Conservation (phyloP, 2,797 vertebrate genomes). For the Tamandua tetradactyla region DNA sequence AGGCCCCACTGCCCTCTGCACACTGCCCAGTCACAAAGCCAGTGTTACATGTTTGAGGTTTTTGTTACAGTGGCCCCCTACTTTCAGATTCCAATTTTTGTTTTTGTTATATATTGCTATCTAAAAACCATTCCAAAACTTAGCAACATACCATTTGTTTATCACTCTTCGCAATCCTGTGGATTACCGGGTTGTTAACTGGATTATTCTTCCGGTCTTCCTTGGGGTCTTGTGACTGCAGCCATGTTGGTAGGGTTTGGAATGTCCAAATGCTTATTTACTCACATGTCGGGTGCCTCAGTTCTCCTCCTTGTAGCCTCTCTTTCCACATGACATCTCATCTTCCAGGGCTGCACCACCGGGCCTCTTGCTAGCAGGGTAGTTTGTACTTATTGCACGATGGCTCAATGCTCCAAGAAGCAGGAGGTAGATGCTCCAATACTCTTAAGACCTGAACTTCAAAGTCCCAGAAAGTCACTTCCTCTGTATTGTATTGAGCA, state of each 20-base stretch:
- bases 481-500: not conserved
- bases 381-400: not conserved
- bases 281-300: not conserved
- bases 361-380: not conserved
- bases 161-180: not conserved
- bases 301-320: not conserved
- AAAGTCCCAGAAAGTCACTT: not conserved
- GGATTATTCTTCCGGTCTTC: not conserved
- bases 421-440: not conserved
- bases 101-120: not conserved
- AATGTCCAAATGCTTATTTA: not conserved
- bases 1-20: not conserved
- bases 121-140: not conserved
- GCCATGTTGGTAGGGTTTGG: not conserved
- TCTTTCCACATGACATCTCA: not conserved
- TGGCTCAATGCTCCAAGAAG: not conserved
- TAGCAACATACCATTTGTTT: not conserved
- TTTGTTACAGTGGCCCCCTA: not conserved
- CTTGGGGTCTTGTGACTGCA: not conserved
- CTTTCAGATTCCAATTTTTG: conserved; percentile 4
- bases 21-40: not conserved
- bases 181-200: not conserved
- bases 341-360: not conserved
- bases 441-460: not conserved
- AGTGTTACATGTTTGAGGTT: not conserved